These are phyloP conservation scores for Rhinopomastus cyanomelas DNA, from an alignment of 2,113 vertebrate species.

Conservation along the genomic window DNA sequence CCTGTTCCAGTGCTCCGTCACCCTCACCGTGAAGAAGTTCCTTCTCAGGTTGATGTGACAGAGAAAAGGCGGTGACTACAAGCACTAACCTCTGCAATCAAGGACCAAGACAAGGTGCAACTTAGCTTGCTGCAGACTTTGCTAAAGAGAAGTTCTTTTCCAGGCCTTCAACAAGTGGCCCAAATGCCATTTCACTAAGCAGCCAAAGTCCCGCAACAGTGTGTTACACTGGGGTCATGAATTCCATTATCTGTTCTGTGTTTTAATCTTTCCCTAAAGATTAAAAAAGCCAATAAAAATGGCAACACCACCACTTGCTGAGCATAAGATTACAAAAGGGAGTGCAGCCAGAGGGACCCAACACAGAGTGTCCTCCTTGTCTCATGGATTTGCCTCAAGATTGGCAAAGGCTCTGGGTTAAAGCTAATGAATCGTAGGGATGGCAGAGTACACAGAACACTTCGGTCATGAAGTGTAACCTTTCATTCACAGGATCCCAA, in stretches of 20 bases:
- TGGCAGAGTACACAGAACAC: neutral
- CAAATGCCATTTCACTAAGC: neutral
- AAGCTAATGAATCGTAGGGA: rapidly evolving
- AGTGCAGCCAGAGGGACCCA: neutral
- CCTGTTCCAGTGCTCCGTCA: too few relatives aligned
- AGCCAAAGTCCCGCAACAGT: neutral
- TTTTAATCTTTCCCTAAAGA: neutral
- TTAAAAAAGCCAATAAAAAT: neutral
- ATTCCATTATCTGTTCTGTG: neutral
- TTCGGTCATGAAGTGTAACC: rapidly evolving
- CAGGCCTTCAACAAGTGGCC: neutral
- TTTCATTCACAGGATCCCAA: neutral
- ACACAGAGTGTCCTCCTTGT: rapidly evolving
- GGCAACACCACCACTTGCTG: neutral
- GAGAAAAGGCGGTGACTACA: too few relatives aligned
- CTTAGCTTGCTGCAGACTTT: neutral
- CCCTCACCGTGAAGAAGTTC: too few relatives aligned
- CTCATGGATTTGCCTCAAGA: neutral
- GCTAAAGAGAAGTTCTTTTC: neutral
- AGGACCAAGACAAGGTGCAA: neutral
- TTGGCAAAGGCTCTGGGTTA: neutral
- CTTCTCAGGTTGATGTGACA: too few relatives aligned
- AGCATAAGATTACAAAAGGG: neutral
- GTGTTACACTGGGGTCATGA: neutral
- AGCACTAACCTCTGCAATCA: neutral